phyloP scores from a whole-genome alignment of 2,888 invertebrate species.

The Napeogenes inachia region DNA sequence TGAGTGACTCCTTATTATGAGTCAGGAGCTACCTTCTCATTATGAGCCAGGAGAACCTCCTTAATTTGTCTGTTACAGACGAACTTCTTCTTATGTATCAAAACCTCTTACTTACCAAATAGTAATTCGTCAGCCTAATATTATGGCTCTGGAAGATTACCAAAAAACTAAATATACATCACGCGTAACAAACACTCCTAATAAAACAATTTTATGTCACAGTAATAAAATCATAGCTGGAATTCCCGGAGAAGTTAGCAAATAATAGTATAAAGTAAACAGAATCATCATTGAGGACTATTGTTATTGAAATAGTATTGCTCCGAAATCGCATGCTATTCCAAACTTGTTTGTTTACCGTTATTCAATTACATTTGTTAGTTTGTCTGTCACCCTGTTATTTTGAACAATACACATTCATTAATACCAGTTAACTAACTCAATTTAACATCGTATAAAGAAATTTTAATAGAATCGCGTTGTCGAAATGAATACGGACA shows the following conservation, averaged over 20 bases:
- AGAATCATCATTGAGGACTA: constrained; percentile 26
- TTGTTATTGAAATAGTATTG: constrained; percentile 31
- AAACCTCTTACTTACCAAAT: no score
- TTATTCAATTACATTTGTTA: constrained; percentile 31
- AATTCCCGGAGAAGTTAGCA: neutral
- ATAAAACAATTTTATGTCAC: neutral
- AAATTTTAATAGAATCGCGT: constrained; percentile 16
- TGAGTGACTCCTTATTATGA: no score
- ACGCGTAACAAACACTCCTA: neutral
- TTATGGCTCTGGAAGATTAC: neutral
- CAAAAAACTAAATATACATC: neutral
- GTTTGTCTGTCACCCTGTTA: constrained; percentile 27
- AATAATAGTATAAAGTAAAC: constrained; percentile 22
- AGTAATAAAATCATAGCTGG: neutral
- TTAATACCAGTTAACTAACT: constrained; percentile 27
- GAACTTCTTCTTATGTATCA: no score
- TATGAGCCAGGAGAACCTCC: no score
- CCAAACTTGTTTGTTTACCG: constrained; percentile 26
- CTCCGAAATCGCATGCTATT: constrained; percentile 26
- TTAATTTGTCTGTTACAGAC: no score
- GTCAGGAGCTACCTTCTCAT: no score
- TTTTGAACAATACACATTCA: constrained; percentile 30
- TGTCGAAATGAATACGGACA: constrained; percentile 1
- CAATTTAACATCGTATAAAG: constrained; percentile 23
- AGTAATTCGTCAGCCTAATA: no score